Evolutionary conservation across 2,797 vertebrate genomes (phyloP), one percentile per base, ranked within the genome.

Genomic region (Glyptemys insculpta): DNA sequence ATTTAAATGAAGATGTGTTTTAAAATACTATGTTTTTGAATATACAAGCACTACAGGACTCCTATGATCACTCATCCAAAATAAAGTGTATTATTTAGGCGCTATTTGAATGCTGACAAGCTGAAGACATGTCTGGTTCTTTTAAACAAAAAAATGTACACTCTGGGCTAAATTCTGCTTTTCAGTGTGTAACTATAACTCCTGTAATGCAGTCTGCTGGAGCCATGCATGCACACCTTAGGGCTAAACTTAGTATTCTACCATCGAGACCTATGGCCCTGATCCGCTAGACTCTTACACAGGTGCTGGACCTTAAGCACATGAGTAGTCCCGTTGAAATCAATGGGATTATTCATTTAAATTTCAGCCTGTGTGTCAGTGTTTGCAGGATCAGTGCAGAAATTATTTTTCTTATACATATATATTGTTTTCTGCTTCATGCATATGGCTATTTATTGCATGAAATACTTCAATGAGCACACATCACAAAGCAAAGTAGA

Each of bases 271-370:
- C 0, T 3, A 54, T 74, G 83, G 25, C 57, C 18, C 80, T 0
- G 0, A 0, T 27, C 3, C 31, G 59, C 27, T 9, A 2, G 41
- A 1, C 1, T 0, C 72, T 50, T 44, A 47, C 50, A 19, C 0
- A 0, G 44, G 74, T 49, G 21, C 56, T 72, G 76, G 41, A 41
- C 76, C 68, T 25, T 1, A 0, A 19, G 59, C 5, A 65, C 21
- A 65, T 10, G 34, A 65, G 34, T 37, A 65, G 62, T 65, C 34
- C 62, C 34, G 12, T 44, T 37, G 27, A 91, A 91, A 72, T 86
- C 88, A 21, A 7, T 4, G 11, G 25, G 21, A 34, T 37, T 79
- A 29, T 65, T 76, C 29, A n/a, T 1, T 53, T 86, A 44, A 76
- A 25, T 5, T 81, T 81, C 92, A 83, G 88, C 31, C 18, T 80